These are phyloP conservation scores for Engraulis encrasicolus DNA, from an alignment of 2,113 vertebrate genomes.

Conservation along the genomic window DNA sequence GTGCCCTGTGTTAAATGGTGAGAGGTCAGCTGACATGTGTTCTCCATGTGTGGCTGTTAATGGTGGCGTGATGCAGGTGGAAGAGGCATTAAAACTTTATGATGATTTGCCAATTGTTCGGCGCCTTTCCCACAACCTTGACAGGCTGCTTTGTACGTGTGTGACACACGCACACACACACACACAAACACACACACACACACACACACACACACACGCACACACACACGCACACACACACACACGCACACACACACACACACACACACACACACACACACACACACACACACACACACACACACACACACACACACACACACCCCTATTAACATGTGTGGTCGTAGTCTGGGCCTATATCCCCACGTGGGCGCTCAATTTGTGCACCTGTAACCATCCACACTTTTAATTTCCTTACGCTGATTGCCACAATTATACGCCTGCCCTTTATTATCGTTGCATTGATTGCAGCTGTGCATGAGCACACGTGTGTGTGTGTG, in stretches of 20 bases:
- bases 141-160: constrained; percentile 21
- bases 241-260: constrained; percentile 16
- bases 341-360: not conserved
- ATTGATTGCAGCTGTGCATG: constrained; percentile 3
- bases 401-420: constrained; percentile 31
- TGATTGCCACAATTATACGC: constrained; percentile 33
- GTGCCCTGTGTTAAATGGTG: constrained; percentile 23
- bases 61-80: constrained; percentile 39
- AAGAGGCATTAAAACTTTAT: constrained; percentile 47
- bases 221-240: not conserved
- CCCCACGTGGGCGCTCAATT: constrained; percentile 29
- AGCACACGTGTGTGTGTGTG: not conserved
- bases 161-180: no score
- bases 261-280: not conserved
- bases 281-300: not conserved
- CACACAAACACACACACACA: not conserved
- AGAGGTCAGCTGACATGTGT: constrained; percentile 38
- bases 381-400: constrained; percentile 44
- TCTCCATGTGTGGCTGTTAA: constrained; percentile 42
- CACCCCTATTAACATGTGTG: not conserved
- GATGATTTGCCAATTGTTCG: constrained; percentile 45
- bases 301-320: not conserved
- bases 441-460: constrained; percentile 26
- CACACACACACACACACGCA: not conserved
- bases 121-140: constrained; percentile 37